Conservation (phyloP, 2,797 vertebrate genomes). For the Allobates femoralis region DNA sequence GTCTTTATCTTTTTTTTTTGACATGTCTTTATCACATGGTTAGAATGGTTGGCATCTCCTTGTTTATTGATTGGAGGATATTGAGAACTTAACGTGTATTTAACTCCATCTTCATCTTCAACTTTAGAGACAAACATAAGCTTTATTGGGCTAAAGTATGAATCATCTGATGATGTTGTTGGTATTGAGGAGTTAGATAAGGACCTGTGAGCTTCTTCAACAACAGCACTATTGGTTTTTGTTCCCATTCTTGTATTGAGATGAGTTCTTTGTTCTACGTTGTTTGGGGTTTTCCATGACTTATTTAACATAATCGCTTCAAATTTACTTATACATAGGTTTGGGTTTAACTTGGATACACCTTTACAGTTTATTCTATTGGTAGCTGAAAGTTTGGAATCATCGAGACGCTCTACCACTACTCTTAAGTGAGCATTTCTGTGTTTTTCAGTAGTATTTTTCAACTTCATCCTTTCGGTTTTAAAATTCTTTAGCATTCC, state of each 20-base stretch:
- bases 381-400: conserved; percentile 73
- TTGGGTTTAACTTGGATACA: conserved; percentile 62
- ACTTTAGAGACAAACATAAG: conserved; percentile 95
- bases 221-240: conserved; percentile 62
- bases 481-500: conserved; percentile 68
- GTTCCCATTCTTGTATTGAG: not conserved
- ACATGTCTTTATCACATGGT: not conserved
- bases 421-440: conserved; percentile 77
- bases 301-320: not conserved
- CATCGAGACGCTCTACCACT: conserved; percentile 78
- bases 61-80: conserved; percentile 73
- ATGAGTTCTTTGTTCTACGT: not conserved
- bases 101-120: conserved; percentile 84
- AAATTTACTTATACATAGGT: not conserved
- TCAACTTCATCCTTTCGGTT: conserved; percentile 65
- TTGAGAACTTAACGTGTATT: conserved; percentile 90
- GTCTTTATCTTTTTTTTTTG: not conserved
- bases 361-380: conserved; percentile 65
- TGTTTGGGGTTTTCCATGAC: not conserved
- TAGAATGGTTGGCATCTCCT: conserved; percentile 6
- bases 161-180: not conserved
- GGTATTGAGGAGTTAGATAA: not conserved
- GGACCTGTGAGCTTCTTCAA: not conserved
- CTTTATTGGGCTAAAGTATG: conserved; percentile 86
- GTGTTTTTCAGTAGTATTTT: conserved; percentile 74